Percentiles rank a stretch among this genome's conserved stretches.
Conservation (phyloP, 1,140 invertebrate genomes). For the Drosophila subobscura region DNA sequence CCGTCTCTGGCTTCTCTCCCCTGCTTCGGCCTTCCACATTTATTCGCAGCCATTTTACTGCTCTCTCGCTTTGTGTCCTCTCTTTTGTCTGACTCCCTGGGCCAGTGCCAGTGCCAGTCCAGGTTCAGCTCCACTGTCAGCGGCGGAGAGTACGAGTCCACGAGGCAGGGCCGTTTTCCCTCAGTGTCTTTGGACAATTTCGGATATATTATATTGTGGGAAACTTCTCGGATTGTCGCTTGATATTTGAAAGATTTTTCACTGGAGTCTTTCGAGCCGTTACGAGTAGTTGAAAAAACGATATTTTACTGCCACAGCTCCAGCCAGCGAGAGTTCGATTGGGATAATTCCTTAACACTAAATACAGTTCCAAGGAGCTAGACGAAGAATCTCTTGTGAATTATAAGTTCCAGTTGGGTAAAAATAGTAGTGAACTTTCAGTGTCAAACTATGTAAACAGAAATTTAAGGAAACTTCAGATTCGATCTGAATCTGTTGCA, state of each 20-base stretch:
- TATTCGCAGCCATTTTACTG: constrained; percentile 75
- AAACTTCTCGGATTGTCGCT: too few species aligned
- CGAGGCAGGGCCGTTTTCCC: neutral
- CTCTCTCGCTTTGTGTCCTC: constrained; percentile 56
- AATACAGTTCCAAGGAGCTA: too few species aligned
- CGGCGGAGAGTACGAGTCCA: constrained; percentile 19
- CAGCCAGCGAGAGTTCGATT: too few species aligned
- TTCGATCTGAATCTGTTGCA: neutral
- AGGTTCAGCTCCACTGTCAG: constrained; percentile 11
- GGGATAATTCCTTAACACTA: too few species aligned
- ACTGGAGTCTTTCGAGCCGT: too few species aligned
- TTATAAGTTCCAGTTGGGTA: too few species aligned
- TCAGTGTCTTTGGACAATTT: neutral
- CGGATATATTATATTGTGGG: too few species aligned
- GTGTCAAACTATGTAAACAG: neutral
- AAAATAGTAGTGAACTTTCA: too few species aligned
- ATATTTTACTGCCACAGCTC: too few species aligned
- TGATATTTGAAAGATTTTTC: too few species aligned
- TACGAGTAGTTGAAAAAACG: too few species aligned
- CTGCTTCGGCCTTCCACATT: constrained; percentile 46
- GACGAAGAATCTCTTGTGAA: too few species aligned
- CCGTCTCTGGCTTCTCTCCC: constrained; percentile 13
- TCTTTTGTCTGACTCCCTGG: constrained; percentile 42
- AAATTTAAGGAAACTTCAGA: constrained; percentile 1
- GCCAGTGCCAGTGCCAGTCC: constrained; percentile 24